Evolutionary conservation across 1,140 invertebrate genomes (phyloP), one percentile per base, ranked within the genome.

Genomic region (Bombus cullumanus): DNA sequence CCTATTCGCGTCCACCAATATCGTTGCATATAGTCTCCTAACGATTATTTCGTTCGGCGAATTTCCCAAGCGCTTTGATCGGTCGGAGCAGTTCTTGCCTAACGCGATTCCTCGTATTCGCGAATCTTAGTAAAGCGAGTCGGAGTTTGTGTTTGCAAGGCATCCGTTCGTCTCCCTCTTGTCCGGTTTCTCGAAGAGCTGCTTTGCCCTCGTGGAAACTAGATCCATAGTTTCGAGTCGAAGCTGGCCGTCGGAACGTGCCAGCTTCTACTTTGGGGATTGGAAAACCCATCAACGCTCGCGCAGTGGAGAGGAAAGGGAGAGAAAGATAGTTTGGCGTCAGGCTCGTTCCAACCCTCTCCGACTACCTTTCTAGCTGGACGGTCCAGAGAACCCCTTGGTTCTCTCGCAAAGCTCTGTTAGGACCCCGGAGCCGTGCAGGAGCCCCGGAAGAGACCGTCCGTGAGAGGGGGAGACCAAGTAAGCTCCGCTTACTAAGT

Each of bases 401-500:
- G 72, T 82, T 62, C 59, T 62, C 59, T 62, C n/a, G 41, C 69
- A 86, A 86, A 78, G 81, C 87, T 86, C 72, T 66, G 47, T 53
- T 25, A 37, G 80, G 43, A 73, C 77, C 62, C 37, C 34, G 28
- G 74, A 12, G 12, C 71, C 37, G 72, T 8, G 66, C 72, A 41
- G 76, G 34, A 86, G 57, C 59, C 69, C 41, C 71, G 76, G 69
- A 85, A 85, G 71, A 85, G 83, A 73, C 31, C 64, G 53, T n/a
- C 34, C 12, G 43, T 68, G 25, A 43, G 71, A 74, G 74, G 31
- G 88, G 9, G 66, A 62, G 77, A 39, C 10, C 57, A 82, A 86
- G 86, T 71, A 85, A 85, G 89, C 87, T 90, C 88, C 90, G 81
- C 39, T 87, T 85, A 86, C 88, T 88, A 92, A 93, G 91, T 93